A percentile compares a stretch with the other conserved stretches of the same genome.
phyloP scores from a whole-genome alignment of 2,797 vertebrate species.

The Acanthurus leucopareius region DNA sequence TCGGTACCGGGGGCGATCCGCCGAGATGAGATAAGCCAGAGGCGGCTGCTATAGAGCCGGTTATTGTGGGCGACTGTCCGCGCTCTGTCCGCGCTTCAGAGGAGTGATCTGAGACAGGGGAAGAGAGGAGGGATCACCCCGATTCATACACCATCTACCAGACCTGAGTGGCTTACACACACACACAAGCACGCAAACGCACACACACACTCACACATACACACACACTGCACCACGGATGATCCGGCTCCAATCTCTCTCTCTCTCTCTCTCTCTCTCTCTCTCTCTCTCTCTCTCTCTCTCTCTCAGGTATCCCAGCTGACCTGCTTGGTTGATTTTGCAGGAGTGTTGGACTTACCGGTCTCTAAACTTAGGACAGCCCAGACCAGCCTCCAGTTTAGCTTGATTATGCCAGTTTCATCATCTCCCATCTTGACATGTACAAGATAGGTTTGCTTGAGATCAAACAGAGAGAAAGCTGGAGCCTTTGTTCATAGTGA shows the following conservation, averaged over 20 bases:
- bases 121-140: constrained; percentile 53
- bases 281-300: not conserved
- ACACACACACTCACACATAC: constrained; percentile 15
- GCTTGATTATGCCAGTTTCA: not conserved
- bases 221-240: constrained; percentile 59
- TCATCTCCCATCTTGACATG: constrained; percentile 24
- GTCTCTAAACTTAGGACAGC: not conserved
- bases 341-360: not conserved
- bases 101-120: constrained; percentile 39
- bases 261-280: constrained; percentile 11
- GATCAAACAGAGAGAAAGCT: constrained; percentile 5
- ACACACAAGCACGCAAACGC: constrained; percentile 8
- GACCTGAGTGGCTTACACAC: constrained; percentile 36
- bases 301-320: constrained; percentile 20
- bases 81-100: constrained; percentile 46
- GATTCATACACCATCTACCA: constrained; percentile 45
- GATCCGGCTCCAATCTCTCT: constrained; percentile 28
- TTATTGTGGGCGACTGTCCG: constrained; percentile 52
- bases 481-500: constrained; percentile 28
- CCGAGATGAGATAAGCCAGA: constrained; percentile 59
- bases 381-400: not conserved
- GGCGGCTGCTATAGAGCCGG: constrained; percentile 49
- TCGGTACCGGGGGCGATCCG: constrained; percentile 49
- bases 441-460: constrained; percentile 1
- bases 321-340: constrained; percentile 8